Conservation (phyloP, 2,113 vertebrate genomes). For the Narcine bancroftii region DNA sequence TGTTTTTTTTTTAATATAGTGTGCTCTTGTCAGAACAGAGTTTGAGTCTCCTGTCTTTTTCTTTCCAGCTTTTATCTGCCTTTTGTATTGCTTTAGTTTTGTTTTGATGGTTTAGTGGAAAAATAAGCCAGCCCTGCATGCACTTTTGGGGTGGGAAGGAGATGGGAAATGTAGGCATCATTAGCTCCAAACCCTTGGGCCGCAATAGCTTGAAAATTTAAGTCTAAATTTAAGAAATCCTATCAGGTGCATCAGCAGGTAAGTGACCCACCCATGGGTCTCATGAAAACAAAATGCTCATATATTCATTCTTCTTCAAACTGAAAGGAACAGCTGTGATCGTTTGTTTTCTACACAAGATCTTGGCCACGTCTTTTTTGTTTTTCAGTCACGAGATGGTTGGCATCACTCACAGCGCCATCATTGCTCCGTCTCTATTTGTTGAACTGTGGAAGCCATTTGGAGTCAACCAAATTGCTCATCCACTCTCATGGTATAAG, state of each 20-base stretch:
- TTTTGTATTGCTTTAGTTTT: not conserved
- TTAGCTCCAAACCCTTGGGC: not conserved
- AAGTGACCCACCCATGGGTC: not conserved
- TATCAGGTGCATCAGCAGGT: not conserved
- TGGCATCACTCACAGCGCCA: not conserved
- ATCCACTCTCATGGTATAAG: too few species aligned
- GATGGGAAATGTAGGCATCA: not conserved
- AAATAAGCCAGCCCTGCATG: too few species aligned
- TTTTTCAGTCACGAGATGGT: not conserved
- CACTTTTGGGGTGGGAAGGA: not conserved
- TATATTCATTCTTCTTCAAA: not conserved
- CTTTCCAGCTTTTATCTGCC: not conserved
- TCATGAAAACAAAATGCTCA: not conserved
- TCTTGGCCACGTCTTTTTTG: not conserved
- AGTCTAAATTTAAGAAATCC: too few species aligned
- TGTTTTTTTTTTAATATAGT: not conserved
- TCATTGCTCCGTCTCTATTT: not conserved
- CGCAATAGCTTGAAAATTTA: not conserved
- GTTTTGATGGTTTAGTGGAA: not conserved
- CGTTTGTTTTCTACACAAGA: not conserved
- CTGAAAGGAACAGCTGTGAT: not conserved
- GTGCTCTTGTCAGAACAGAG: not conserved
- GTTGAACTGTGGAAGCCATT: too few species aligned
- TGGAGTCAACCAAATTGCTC: too few species aligned
- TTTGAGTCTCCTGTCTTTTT: not conserved